Percentiles rank a stretch among this genome's conserved stretches.
Conservation (phyloP, 2,888 invertebrate species). For the Mesorhabditis sp. region DNA sequence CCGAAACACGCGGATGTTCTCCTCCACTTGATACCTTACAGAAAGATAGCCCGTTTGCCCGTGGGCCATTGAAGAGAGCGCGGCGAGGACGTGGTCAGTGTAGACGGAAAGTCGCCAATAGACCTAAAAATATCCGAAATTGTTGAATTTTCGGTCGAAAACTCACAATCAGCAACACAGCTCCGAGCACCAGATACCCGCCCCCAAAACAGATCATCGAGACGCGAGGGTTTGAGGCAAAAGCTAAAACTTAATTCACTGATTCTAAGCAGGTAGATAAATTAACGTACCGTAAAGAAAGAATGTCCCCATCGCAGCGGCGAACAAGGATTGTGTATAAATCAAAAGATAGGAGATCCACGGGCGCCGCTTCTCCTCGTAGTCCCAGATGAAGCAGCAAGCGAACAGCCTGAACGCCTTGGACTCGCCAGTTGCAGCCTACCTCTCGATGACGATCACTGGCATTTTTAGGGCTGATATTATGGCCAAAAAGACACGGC, state of each 20-base stretch:
- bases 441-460: conserved; percentile 4
- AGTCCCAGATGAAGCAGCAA: not conserved
- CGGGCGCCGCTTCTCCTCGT: not conserved
- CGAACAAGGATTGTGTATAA: too few species aligned
- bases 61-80: not conserved
- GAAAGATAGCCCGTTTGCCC: not conserved
- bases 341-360: not conserved
- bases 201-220: not conserved
- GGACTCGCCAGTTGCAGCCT: not conserved
- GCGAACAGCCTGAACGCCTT: not conserved
- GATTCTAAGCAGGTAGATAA: too few species aligned
- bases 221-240: not conserved
- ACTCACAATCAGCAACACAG: conserved; percentile 3
- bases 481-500: not conserved
- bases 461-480: not conserved
- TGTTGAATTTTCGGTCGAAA: not conserved
- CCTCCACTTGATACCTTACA: conserved; percentile 2
- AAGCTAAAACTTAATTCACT: not conserved
- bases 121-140: not conserved
- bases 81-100: not conserved
- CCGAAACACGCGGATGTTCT: conserved; percentile 1
- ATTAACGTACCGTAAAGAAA: too few species aligned
- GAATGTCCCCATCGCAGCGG: too few species aligned
- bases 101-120: not conserved
- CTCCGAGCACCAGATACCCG: not conserved